Conservation (phyloP, 2,797 vertebrate genomes). For the Poecilia velifera region DNA sequence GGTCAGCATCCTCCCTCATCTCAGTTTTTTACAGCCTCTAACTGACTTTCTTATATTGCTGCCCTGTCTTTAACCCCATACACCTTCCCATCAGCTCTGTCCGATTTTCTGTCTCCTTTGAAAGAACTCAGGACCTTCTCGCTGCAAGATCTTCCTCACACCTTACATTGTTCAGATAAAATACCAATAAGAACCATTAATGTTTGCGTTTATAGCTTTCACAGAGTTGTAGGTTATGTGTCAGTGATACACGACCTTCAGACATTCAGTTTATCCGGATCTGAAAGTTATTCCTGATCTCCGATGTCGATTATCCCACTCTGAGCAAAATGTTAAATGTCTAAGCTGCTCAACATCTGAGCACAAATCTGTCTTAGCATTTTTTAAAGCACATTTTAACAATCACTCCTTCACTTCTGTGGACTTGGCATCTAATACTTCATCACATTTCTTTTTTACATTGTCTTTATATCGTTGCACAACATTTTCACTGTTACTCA, state of each 20-base stretch:
- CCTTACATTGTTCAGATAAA: neutral
- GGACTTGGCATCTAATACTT: neutral
- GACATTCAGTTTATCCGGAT: neutral
- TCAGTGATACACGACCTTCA: neutral
- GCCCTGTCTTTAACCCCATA: neutral
- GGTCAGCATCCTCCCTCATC: no score
- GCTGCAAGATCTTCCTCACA: neutral
- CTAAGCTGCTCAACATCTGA: constrained; percentile 48
- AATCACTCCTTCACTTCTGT: neutral
- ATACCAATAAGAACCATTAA: neutral
- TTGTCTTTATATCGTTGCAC: neutral
- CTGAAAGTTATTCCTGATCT: constrained; percentile 51
- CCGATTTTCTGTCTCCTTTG: neutral
- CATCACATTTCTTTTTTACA: neutral
- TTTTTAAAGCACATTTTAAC: neutral
- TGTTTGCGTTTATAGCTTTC: neutral
- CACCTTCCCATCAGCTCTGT: neutral
- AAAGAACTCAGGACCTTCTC: neutral
- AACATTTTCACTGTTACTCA: neutral
- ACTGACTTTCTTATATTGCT: neutral
- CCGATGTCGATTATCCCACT: constrained; percentile 52
- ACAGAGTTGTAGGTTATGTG: neutral
- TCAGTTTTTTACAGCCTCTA: no score
- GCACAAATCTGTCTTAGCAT: constrained; percentile 40
- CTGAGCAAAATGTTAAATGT: constrained; percentile 47